These are phyloP conservation scores for Plodia interpunctella DNA, from an alignment of 1,140 invertebrate genomes.

Conservation along the genomic window DNA sequence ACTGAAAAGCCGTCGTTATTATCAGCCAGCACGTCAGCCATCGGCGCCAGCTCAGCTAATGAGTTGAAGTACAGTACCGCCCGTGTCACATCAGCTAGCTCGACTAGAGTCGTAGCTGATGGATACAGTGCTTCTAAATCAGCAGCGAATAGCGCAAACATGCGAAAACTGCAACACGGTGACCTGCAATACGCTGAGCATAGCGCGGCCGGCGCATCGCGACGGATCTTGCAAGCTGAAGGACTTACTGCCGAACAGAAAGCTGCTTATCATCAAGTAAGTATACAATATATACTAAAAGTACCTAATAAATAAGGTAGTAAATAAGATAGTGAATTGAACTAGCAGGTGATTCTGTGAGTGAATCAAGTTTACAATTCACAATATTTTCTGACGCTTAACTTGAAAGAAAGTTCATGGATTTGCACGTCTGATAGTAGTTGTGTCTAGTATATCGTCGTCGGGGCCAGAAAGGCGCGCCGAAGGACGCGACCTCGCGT, in stretches of 20 bases:
- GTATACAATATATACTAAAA: constrained; percentile 16
- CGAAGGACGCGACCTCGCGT: constrained; percentile 73
- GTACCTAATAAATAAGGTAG: background rate
- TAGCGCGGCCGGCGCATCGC: constrained; percentile 63
- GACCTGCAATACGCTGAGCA: constrained; percentile 85
- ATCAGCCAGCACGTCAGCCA: constrained; percentile 46
- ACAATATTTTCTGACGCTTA: background rate
- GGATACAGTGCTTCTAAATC: constrained; percentile 88
- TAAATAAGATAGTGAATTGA: background rate
- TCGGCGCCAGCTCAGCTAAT: constrained; percentile 59
- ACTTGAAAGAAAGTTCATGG: background rate
- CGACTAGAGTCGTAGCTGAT: constrained; percentile 88
- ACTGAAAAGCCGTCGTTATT: constrained; percentile 73
- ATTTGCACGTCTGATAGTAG: constrained; percentile 11
- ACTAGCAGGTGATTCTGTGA: too few species aligned
- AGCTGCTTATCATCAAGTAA: constrained; percentile 63
- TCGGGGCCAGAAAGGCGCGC: constrained; percentile 63
- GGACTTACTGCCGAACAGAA: constrained; percentile 70
- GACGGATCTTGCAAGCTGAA: constrained; percentile 60
- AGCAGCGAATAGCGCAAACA: constrained; percentile 85
- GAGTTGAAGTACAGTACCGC: constrained; percentile 82
- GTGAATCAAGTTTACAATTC: background rate
- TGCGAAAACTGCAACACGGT: constrained; percentile 86
- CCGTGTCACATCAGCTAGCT: constrained; percentile 88
- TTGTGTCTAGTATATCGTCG: constrained; percentile 18